A percentile compares a stretch with the other conserved stretches of the same genome.
Evolutionary conservation across 2,888 invertebrate genomes (phyloP).

Genomic region (Machimus rusticus): DNA sequence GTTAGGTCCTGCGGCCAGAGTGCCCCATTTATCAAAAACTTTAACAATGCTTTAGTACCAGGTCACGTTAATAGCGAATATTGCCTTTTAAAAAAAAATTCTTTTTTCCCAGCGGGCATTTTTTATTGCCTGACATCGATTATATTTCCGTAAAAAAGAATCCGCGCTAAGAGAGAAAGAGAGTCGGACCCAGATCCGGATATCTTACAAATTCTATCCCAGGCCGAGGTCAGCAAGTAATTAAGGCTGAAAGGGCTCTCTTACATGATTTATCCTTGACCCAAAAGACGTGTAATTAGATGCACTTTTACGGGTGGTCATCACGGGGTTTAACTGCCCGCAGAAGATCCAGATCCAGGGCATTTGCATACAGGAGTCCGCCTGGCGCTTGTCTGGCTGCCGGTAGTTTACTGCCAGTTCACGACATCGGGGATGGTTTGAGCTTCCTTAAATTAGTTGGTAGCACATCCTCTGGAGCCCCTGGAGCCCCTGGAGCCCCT

Average conservation of each 20-base stretch:
- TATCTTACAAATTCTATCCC: not conserved
- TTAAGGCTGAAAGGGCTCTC: conserved; percentile 1
- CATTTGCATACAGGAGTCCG: conserved; percentile 14
- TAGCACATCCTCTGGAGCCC: not conserved
- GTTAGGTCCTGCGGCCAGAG: not conserved
- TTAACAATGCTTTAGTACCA: not conserved
- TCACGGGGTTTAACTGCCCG: conserved; percentile 5
- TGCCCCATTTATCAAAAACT: not conserved
- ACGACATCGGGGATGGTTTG: conserved; percentile 3
- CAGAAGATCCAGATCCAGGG: not conserved
- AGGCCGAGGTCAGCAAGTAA: not conserved
- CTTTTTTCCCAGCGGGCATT: not conserved
- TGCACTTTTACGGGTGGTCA: conserved; percentile 21
- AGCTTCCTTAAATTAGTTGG: conserved; percentile 21
- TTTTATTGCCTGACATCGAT: not conserved
- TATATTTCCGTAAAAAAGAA: not conserved
- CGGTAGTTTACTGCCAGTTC: not conserved
- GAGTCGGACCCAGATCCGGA: not conserved
- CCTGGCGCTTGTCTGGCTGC: not conserved
- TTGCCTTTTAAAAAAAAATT: not conserved
- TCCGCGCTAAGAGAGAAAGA: not conserved
- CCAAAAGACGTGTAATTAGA: conserved; percentile 21
- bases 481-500: too few relatives aligned
- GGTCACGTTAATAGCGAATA: not conserved
- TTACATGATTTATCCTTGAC: conserved; percentile 22